Conservation (phyloP, 2,113 vertebrate species). For the Nematolebias whitei region DNA sequence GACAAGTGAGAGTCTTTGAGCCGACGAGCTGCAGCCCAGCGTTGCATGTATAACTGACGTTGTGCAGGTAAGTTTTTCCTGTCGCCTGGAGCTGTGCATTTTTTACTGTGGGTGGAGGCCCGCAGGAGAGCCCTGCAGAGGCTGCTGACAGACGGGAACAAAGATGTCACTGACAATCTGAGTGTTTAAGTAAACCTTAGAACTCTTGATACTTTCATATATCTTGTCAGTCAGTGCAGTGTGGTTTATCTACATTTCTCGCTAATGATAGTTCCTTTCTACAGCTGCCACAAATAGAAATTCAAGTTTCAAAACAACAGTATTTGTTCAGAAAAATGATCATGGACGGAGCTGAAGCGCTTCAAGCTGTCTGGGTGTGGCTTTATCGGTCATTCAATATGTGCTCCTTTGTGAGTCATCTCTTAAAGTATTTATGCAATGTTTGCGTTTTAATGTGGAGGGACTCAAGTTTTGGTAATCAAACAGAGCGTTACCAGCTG, state of each 20-base stretch:
- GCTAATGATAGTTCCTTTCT: background rate
- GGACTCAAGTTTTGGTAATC: too few relatives aligned
- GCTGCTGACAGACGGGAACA: background rate
- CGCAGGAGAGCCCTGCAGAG: conserved; percentile 80
- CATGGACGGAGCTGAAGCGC: too few relatives aligned
- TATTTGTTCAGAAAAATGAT: too few relatives aligned
- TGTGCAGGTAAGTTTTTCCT: conserved; percentile 80
- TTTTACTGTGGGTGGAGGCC: conserved; percentile 84
- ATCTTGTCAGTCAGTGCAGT: background rate
- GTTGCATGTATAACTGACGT: conserved; percentile 85
- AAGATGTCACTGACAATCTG: background rate
- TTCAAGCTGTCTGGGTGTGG: too few relatives aligned
- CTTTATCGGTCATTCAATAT: too few relatives aligned
- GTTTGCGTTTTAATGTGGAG: too few relatives aligned
- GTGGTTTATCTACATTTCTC: background rate
- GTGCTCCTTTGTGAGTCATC: too few relatives aligned
- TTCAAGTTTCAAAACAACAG: background rate
- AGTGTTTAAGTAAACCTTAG: too few relatives aligned
- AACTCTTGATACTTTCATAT: too few relatives aligned
- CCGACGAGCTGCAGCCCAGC: conserved; percentile 86
- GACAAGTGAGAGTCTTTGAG: conserved; percentile 80
- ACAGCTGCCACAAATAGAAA: too few relatives aligned
- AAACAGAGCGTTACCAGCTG: too few relatives aligned
- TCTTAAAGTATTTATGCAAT: too few relatives aligned
- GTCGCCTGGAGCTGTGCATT: conserved; percentile 80